phyloP scores from a whole-genome alignment of 2,888 invertebrate species.

The Ferrisia virgata region DNA sequence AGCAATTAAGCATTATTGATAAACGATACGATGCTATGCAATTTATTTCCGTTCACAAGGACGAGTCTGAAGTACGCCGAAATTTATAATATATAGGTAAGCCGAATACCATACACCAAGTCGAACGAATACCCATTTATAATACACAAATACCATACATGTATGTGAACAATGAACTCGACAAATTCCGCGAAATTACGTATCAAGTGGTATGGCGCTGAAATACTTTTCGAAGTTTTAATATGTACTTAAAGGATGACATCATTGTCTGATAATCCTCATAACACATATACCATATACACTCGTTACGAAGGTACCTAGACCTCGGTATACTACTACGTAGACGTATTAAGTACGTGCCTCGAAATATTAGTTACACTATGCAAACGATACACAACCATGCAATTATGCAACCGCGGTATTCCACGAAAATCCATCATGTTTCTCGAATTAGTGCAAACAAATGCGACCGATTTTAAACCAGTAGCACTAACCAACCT shows the following conservation, averaged over 20 bases:
- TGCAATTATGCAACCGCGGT: too few relatives aligned
- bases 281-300: background rate
- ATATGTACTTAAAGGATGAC: background rate
- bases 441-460: too few relatives aligned
- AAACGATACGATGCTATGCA: too few relatives aligned
- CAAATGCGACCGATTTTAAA: too few relatives aligned
- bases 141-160: background rate
- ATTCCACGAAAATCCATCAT: too few relatives aligned
- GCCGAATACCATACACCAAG: background rate
- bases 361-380: too few relatives aligned
- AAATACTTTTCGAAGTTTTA: background rate
- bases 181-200: background rate
- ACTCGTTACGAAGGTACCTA: background rate
- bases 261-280: background rate
- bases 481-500: too few relatives aligned
- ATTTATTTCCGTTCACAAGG: background rate
- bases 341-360: too few relatives aligned
- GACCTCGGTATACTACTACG: background rate
- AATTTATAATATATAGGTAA: background rate
- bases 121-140: background rate
- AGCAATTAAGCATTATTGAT: too few relatives aligned
- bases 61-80: too few relatives aligned
- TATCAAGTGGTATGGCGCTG: background rate
- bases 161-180: slow-evolving; percentile 1
- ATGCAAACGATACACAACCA: too few relatives aligned